Conservation (phyloP, 1,140 invertebrate genomes). For the Glossosoma conforme region DNA sequence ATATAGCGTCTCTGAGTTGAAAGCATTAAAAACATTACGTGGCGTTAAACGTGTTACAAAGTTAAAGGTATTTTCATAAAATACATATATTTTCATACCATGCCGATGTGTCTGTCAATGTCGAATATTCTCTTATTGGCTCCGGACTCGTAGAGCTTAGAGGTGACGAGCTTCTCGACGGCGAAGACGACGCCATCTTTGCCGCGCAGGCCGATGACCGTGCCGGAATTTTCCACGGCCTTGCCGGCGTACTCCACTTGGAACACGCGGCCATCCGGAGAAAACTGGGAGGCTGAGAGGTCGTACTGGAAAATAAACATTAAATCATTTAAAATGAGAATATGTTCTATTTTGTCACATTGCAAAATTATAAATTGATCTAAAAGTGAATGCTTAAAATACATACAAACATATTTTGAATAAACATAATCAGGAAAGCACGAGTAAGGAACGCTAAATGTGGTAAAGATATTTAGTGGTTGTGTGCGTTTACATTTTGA, state of each 20-base stretch:
- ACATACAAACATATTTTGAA: too few species aligned
- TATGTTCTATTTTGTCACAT: too few species aligned
- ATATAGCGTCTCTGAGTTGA: too few species aligned
- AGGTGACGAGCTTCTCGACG: slow-evolving; percentile 96
- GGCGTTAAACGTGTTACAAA: too few species aligned
- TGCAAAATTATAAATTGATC: too few species aligned
- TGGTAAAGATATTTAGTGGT: too few species aligned
- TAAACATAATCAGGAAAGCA: too few species aligned
- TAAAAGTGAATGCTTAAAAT: too few species aligned
- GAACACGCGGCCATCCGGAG: slow-evolving; percentile 97
- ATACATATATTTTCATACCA: slow-evolving; percentile 52
- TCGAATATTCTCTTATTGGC: slow-evolving; percentile 94
- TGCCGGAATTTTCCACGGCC: slow-evolving; percentile 98
- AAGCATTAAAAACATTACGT: too few species aligned
- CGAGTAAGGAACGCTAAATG: too few species aligned
- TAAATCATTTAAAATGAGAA: neutral
- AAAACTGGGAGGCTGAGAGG: slow-evolving; percentile 98
- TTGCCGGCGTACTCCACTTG: slow-evolving; percentile 99
- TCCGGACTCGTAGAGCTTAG: slow-evolving; percentile 91
- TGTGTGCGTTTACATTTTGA: too few species aligned
- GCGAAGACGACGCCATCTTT: slow-evolving; percentile 97
- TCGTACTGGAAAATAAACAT: slow-evolving; percentile 76
- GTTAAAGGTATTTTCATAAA: neutral
- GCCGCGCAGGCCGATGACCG: slow-evolving; percentile 88
- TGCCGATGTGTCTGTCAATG: slow-evolving; percentile 91